Conservation (phyloP, 2,797 vertebrate genomes). For the Mormyrus hasselquistii region DNA sequence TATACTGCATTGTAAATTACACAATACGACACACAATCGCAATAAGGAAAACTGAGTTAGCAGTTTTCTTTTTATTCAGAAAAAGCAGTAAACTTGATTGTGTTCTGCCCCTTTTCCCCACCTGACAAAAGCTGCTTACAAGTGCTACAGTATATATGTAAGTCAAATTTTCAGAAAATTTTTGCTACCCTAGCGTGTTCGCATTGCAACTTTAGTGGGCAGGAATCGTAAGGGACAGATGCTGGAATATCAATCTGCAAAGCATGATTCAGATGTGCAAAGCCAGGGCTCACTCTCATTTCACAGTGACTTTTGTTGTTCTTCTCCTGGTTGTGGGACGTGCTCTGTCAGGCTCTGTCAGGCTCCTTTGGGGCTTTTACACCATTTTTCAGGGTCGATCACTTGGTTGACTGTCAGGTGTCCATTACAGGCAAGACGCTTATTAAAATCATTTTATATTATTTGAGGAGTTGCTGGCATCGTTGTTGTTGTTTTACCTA, state of each 20-base stretch:
- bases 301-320: not conserved
- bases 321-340: not conserved
- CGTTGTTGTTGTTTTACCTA: not conserved
- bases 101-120: not conserved
- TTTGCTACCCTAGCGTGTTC: not conserved
- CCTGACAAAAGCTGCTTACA: not conserved
- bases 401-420: not conserved
- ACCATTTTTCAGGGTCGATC: not conserved
- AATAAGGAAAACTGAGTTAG: not conserved
- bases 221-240: not conserved
- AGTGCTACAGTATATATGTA: not conserved
- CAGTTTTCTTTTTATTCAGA: not conserved
- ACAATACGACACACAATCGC: not conserved
- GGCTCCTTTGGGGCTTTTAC: not conserved
- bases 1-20: not conserved
- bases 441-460: not conserved
- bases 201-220: not conserved
- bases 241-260: not conserved
- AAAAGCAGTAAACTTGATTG: not conserved
- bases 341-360: not conserved
- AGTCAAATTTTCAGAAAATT: not conserved
- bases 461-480: not conserved
- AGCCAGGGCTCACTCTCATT: not conserved
- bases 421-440: not conserved
- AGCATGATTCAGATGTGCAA: not conserved